Evolutionary conservation across 2,888 invertebrate genomes (phyloP).

Genomic region (Scaptodrosophila latifasciaeformis): DNA sequence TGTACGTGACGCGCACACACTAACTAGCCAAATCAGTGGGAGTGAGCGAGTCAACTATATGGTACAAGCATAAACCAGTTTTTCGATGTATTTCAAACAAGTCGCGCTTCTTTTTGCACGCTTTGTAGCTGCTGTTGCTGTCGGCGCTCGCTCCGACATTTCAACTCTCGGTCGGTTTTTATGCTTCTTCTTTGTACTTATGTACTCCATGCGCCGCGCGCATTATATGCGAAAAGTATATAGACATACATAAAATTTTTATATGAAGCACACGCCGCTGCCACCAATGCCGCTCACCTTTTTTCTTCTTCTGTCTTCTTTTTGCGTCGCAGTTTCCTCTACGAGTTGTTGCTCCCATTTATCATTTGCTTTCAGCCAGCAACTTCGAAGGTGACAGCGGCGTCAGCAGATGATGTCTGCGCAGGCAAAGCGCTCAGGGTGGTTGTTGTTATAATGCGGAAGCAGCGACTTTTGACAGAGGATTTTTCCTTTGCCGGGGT

Average conservation of each 20-base stretch:
- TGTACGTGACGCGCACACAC: conserved; percentile 34
- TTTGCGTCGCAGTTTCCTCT: conserved; percentile 58
- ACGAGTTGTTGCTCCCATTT: conserved; percentile 63
- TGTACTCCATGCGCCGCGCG: conserved; percentile 11
- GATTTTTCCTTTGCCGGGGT: conserved; percentile 29
- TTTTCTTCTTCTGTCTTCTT: conserved; percentile 39
- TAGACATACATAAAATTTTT: conserved; percentile 12
- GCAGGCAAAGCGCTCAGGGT: conserved; percentile 13
- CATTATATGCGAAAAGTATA: conserved; percentile 5
- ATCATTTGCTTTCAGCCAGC: conserved; percentile 35
- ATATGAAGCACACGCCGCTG: conserved; percentile 36
- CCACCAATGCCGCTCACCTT: conserved; percentile 51
- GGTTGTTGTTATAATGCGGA: conserved; percentile 32
- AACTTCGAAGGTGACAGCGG: conserved; percentile 13
- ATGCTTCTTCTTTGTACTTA: conserved; percentile 37
- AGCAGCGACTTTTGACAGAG: conserved; percentile 5
- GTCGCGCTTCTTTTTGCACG: conserved; percentile 53
- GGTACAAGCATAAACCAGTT: conserved; percentile 52
- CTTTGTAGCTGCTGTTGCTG: conserved; percentile 18
- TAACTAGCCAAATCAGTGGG: conserved; percentile 3
- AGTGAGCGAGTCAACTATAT: conserved; percentile 41
- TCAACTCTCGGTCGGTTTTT: conserved; percentile 27
- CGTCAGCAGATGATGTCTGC: conserved; percentile 42
- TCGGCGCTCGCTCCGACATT: conserved; percentile 24
- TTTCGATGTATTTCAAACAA: conserved; percentile 55